Percentiles rank a stretch among this genome's conserved stretches.
Conservation (phyloP, 2,113 vertebrate species). For the Crotalus horridus region DNA sequence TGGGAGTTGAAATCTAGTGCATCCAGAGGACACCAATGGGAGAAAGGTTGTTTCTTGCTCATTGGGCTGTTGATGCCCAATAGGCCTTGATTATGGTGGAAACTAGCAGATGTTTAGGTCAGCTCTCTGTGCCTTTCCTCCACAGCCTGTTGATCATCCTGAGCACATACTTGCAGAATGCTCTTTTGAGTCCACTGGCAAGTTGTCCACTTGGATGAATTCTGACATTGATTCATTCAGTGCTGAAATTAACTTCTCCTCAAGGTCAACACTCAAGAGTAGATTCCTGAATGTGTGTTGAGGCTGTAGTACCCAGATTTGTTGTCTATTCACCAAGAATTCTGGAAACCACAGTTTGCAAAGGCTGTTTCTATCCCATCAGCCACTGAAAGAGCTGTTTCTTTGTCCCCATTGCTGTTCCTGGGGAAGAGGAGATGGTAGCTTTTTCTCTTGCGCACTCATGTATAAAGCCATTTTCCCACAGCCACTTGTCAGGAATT, state of each 20-base stretch:
- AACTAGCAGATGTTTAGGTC: neutral
- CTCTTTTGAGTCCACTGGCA: neutral
- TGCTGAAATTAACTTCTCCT: neutral
- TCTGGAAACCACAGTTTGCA: neutral
- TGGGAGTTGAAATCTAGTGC: neutral
- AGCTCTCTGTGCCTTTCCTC: neutral
- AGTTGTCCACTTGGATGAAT: neutral
- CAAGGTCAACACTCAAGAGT: neutral
- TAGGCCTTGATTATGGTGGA: neutral
- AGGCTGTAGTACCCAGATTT: neutral
- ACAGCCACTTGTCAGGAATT: neutral
- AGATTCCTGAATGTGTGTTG: neutral
- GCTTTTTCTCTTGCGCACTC: neutral
- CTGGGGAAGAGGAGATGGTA: neutral
- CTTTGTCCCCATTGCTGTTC: neutral
- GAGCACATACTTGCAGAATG: neutral
- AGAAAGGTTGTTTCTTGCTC: neutral
- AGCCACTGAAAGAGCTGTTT: no score
- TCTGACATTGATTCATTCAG: neutral
- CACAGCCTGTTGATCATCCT: neutral
- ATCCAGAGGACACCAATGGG: neutral
- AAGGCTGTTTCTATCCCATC: neutral
- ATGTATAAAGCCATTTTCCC: neutral
- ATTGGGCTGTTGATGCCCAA: neutral
- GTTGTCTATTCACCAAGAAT: neutral